phyloP scores from a whole-genome alignment of 2,888 invertebrate species.

The Drosophila borealis region DNA sequence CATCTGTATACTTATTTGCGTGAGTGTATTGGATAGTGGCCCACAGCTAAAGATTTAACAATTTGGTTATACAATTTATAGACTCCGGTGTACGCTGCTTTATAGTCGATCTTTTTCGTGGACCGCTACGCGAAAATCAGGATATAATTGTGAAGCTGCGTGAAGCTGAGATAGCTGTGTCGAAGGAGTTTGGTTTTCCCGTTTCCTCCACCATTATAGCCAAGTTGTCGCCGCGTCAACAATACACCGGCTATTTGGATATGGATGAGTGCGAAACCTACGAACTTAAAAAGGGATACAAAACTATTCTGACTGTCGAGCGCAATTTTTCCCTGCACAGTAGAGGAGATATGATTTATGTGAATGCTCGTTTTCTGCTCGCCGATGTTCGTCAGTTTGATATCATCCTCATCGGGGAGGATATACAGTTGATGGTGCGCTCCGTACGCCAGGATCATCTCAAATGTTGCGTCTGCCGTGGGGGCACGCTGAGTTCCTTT shows the following conservation, averaged over 20 bases:
- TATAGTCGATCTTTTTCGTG: slow-evolving; percentile 74
- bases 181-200: slow-evolving; percentile 70
- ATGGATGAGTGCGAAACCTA: background rate
- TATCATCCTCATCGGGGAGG: slow-evolving; percentile 76
- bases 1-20: slow-evolving; percentile 55
- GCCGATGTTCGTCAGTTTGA: slow-evolving; percentile 67
- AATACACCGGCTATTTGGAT: slow-evolving; percentile 71
- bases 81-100: slow-evolving; percentile 76
- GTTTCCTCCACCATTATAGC: slow-evolving; percentile 74
- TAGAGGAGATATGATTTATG: slow-evolving; percentile 58
- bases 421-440: slow-evolving; percentile 70
- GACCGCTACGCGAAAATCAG: slow-evolving; percentile 70
- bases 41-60: background rate
- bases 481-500: slow-evolving; percentile 63
- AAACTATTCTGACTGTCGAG: slow-evolving; percentile 63
- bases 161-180: slow-evolving; percentile 69
- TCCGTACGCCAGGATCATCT: slow-evolving; percentile 35
- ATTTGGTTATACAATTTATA: slow-evolving; percentile 7
- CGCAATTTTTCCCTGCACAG: slow-evolving; percentile 61
- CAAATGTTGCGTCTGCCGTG: slow-evolving; percentile 65
- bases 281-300: slow-evolving; percentile 39
- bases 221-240: slow-evolving; percentile 76
- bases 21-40: slow-evolving; percentile 43
- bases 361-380: slow-evolving; percentile 78
- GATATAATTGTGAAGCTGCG: slow-evolving; percentile 69